Percentiles rank a stretch among this genome's conserved stretches.
These are phyloP conservation scores for Fissipunctia ypsillon DNA, from an alignment of 2,888 invertebrate genomes.

Conservation along the genomic window DNA sequence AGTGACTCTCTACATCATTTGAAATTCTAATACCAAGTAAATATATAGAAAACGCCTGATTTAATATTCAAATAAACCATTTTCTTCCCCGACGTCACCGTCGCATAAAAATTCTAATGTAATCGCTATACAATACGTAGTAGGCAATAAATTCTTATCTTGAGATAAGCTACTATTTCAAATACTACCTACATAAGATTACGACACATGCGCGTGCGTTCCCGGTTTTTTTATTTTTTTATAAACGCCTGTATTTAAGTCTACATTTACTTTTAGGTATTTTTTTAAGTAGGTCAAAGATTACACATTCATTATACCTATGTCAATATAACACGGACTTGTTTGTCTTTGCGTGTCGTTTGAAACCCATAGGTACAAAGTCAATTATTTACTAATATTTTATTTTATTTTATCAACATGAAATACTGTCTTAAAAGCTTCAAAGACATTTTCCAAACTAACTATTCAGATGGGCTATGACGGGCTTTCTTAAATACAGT, in stretches of 20 bases:
- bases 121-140: slow-evolving; percentile 69
- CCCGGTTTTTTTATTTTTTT: slow-evolving; percentile 25
- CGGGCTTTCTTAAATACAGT: no score
- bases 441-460: no score
- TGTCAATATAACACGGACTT: background rate
- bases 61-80: slow-evolving; percentile 66
- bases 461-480: no score
- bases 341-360: no score
- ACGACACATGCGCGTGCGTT: slow-evolving; percentile 55
- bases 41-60: slow-evolving; percentile 62
- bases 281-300: background rate
- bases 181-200: slow-evolving; percentile 60
- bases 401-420: no score
- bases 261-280: background rate
- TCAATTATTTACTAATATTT: no score
- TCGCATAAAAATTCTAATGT: slow-evolving; percentile 70
- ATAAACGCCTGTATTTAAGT: slow-evolving; percentile 33
- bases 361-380: no score
- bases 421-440: no score
- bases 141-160: slow-evolving; percentile 78
- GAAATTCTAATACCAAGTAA: slow-evolving; percentile 62
- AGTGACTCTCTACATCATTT: slow-evolving; percentile 55
- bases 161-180: slow-evolving; percentile 75
- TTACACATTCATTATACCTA: background rate
- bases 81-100: slow-evolving; percentile 61